Conservation (phyloP, 2,113 vertebrate species). For the Tragelaphus buxtoni region DNA sequence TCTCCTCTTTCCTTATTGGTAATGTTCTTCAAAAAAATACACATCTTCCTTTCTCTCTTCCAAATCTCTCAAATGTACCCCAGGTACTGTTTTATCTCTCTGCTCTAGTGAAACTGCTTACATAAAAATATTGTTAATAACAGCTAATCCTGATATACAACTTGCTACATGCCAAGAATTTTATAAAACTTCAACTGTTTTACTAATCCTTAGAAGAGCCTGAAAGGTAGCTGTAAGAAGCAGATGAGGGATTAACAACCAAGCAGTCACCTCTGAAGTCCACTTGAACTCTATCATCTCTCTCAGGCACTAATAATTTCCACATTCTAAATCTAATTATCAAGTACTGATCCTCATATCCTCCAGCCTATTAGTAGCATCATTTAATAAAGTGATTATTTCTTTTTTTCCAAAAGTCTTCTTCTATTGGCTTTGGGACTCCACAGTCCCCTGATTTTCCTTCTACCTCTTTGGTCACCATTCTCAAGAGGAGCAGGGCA, state of each 20-base stretch:
- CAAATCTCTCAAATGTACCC: background rate
- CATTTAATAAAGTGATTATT: background rate
- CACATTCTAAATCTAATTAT: background rate
- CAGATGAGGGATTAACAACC: background rate
- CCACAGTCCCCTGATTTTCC: background rate
- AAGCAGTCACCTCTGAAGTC: background rate
- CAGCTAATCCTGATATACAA: background rate
- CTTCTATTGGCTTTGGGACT: background rate
- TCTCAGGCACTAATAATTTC: background rate
- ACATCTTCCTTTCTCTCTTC: background rate
- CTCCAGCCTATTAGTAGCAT: background rate
- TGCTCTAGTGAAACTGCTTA: background rate
- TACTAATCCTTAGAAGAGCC: background rate
- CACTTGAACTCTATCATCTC: fast-evolving
- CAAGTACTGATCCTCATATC: background rate
- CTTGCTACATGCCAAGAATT: background rate
- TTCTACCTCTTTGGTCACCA: background rate
- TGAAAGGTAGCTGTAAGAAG: background rate
- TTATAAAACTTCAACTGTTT: background rate
- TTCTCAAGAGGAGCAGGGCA: background rate
- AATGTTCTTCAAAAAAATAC: background rate
- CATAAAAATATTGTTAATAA: background rate
- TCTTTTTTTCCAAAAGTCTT: background rate
- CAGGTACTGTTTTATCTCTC: background rate
- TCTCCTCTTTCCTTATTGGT: background rate